A percentile compares a stretch with the other conserved stretches of the same genome.
Conservation (phyloP, 1,140 invertebrate genomes). For the Temnothorax curvispinosus region DNA sequence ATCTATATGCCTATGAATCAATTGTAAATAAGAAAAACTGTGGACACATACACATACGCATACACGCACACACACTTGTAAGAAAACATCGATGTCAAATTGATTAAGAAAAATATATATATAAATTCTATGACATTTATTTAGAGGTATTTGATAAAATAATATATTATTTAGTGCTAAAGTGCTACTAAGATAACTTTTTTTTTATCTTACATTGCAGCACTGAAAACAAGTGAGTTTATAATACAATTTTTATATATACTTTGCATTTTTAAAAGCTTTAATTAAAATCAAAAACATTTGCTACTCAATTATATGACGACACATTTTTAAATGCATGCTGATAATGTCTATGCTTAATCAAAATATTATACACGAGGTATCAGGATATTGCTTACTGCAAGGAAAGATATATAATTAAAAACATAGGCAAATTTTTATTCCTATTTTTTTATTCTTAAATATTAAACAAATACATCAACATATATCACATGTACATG, state of each 20-base stretch:
- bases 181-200: slow-evolving; percentile 70
- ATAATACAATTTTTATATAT: slow-evolving; percentile 65
- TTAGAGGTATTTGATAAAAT: slow-evolving; percentile 16
- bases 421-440: slow-evolving; percentile 28
- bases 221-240: slow-evolving; percentile 80
- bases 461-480: background rate
- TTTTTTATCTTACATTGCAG: slow-evolving; percentile 72
- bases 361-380: slow-evolving; percentile 19
- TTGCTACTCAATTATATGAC: background rate
- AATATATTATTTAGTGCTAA: slow-evolving; percentile 24
- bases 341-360: slow-evolving; percentile 14
- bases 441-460: slow-evolving; percentile 6
- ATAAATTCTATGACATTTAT: slow-evolving; percentile 32
- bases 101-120: background rate
- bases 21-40: slow-evolving; percentile 6
- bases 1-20: background rate
- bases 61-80: background rate
- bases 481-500: background rate
- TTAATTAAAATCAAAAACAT: slow-evolving; percentile 26
- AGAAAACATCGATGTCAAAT: background rate
- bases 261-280: slow-evolving; percentile 69
- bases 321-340: slow-evolving; percentile 42
- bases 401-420: background rate
- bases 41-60: background rate
- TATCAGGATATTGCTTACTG: slow-evolving; percentile 22